Conservation (phyloP, 2,113 vertebrate species). For the Prunella fulvescens region DNA sequence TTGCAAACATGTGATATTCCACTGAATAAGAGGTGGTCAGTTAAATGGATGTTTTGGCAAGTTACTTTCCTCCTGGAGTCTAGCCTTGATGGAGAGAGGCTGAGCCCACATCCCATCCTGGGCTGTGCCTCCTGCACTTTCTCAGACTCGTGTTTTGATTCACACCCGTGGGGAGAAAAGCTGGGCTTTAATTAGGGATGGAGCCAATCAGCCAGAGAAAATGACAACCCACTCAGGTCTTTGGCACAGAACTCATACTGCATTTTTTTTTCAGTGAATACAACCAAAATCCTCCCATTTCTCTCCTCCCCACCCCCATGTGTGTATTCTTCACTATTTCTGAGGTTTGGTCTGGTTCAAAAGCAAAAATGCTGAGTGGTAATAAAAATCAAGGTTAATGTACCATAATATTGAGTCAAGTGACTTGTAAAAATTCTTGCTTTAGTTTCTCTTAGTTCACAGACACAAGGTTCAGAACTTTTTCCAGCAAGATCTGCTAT, state of each 20-base stretch:
- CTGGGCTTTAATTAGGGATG: not conserved
- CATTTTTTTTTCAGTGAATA: not conserved
- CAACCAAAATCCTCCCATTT: not conserved
- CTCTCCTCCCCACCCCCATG: not conserved
- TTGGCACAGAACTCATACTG: not conserved
- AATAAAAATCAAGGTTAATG: constrained; percentile 53
- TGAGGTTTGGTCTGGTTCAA: not conserved
- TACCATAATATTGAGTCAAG: constrained; percentile 42
- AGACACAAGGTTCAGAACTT: not conserved
- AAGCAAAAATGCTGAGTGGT: not conserved
- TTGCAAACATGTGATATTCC: constrained; percentile 23
- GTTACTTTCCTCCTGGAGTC: not conserved
- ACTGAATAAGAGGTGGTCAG: not conserved
- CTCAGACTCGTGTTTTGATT: not conserved
- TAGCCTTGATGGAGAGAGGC: not conserved
- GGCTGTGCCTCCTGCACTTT: not conserved
- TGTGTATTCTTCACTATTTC: not conserved
- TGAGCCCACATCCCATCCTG: not conserved
- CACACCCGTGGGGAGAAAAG: not conserved
- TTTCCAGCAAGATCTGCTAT: constrained; percentile 1
- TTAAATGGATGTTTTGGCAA: constrained; percentile 8
- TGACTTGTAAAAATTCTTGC: constrained; percentile 52
- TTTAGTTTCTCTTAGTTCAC: constrained; percentile 22
- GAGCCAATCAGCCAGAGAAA: not conserved
- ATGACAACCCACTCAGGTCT: not conserved